Conservation (phyloP, 2,113 vertebrate genomes). For the Sander vitreus region DNA sequence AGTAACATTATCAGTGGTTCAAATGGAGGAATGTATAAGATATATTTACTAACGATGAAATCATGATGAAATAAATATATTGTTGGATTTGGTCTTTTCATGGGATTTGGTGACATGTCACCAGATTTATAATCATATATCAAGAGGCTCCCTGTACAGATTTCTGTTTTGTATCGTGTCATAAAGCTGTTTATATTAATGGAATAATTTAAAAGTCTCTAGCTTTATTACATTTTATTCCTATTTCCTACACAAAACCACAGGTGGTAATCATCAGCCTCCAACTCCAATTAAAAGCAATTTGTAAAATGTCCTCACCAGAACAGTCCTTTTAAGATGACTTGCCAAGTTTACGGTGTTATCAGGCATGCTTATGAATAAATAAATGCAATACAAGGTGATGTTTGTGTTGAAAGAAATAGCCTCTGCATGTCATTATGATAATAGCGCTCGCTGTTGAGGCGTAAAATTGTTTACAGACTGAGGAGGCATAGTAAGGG, state of each 20-base stretch:
- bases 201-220: neutral
- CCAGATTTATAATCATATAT: neutral
- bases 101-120: neutral
- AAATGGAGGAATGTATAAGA: neutral
- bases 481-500: slow-evolving; percentile 35
- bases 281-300: slow-evolving; percentile 42
- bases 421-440: slow-evolving; percentile 56
- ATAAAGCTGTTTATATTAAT: slow-evolving; percentile 1
- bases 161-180: neutral
- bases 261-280: neutral
- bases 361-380: slow-evolving; percentile 63
- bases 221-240: slow-evolving; percentile 3
- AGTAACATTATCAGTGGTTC: neutral
- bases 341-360: slow-evolving; percentile 26
- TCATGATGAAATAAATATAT: neutral
- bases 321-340: neutral
- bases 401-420: slow-evolving; percentile 46
- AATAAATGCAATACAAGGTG: slow-evolving; percentile 50
- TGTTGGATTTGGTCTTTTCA: neutral
- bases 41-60: neutral
- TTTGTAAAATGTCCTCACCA: slow-evolving; percentile 35
- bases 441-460: slow-evolving; percentile 36
- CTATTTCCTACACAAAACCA: neutral
- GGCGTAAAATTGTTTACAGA: slow-evolving; percentile 60
- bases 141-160: neutral